A percentile compares a stretch with the other conserved stretches of the same genome.
Conservation (phyloP, 2,888 invertebrate genomes). For the Lochmaea crataegi region DNA sequence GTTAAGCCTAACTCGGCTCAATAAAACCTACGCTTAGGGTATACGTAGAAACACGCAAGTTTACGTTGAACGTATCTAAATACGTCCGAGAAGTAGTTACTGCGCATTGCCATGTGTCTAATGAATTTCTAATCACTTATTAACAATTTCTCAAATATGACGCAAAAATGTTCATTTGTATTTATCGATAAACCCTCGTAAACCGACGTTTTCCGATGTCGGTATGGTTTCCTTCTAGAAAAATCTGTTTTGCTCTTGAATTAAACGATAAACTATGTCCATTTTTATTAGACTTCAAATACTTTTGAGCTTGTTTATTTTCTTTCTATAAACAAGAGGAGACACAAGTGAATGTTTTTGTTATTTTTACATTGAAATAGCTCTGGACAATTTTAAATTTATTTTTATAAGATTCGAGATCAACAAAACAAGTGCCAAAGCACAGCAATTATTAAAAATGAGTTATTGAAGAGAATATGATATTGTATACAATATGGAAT, state of each 20-base stretch:
- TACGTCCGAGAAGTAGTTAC: too few relatives aligned
- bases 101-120: too few relatives aligned
- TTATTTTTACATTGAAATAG: conserved; percentile 12
- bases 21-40: too few relatives aligned
- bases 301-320: conserved; percentile 7
- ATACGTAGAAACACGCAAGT: too few relatives aligned
- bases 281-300: conserved; percentile 11
- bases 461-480: not conserved
- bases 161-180: not conserved
- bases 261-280: conserved; percentile 3
- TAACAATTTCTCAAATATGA: too few relatives aligned
- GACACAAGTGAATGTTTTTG: conserved; percentile 8
- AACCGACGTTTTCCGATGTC: not conserved
- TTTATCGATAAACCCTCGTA: not conserved
- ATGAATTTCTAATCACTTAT: too few relatives aligned
- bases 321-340: conserved; percentile 8
- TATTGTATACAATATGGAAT: not conserved
- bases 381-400: conserved; percentile 12
- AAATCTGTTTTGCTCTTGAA: conserved; percentile 2
- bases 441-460: conserved; percentile 2
- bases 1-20: too few relatives aligned
- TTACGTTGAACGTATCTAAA: too few relatives aligned
- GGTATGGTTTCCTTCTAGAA: not conserved
- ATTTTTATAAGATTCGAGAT: conserved; percentile 1
- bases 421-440: conserved; percentile 8